A percentile compares a stretch with the other conserved stretches of the same genome.
Conservation (phyloP, 2,888 invertebrate genomes). For the Eupithecia exiguata region DNA sequence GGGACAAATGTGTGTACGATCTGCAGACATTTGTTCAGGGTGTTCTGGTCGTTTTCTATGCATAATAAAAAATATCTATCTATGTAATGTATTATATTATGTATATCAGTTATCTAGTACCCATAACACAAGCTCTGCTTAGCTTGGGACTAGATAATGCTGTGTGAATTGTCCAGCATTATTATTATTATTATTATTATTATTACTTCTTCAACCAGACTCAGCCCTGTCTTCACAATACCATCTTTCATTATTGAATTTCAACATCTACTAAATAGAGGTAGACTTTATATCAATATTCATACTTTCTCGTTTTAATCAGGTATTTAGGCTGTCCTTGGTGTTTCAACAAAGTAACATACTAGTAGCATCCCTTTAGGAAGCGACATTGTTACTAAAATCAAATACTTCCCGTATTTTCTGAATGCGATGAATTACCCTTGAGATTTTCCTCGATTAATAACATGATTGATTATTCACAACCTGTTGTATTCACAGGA, state of each 20-base stretch:
- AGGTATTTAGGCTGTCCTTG: slow-evolving; percentile 2
- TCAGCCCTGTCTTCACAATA: not conserved
- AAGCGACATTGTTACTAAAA: slow-evolving; percentile 5
- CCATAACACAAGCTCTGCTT: too few relatives aligned
- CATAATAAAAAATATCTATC: too few relatives aligned
- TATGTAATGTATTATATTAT: too few relatives aligned
- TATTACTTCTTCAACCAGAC: too few relatives aligned
- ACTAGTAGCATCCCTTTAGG: slow-evolving; percentile 4
- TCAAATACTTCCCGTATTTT: slow-evolving; percentile 3
- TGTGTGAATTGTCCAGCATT: too few relatives aligned
- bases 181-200: too few relatives aligned
- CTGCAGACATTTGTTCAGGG: too few relatives aligned
- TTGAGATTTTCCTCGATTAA: not conserved
- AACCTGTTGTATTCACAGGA: slow-evolving; percentile 18
- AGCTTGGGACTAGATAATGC: too few relatives aligned
- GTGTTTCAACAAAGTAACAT: not conserved
- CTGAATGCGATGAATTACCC: not conserved
- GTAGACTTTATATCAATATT: not conserved
- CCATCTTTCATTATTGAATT: not conserved
- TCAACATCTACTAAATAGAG: not conserved
- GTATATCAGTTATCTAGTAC: too few relatives aligned
- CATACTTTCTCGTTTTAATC: not conserved
- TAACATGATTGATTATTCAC: slow-evolving; percentile 4
- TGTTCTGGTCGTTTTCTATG: too few relatives aligned
- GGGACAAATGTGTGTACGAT: too few relatives aligned